Percentiles rank a stretch among this genome's conserved stretches.
Conservation (phyloP, 2,888 invertebrate genomes). For the Suillia variegata region DNA sequence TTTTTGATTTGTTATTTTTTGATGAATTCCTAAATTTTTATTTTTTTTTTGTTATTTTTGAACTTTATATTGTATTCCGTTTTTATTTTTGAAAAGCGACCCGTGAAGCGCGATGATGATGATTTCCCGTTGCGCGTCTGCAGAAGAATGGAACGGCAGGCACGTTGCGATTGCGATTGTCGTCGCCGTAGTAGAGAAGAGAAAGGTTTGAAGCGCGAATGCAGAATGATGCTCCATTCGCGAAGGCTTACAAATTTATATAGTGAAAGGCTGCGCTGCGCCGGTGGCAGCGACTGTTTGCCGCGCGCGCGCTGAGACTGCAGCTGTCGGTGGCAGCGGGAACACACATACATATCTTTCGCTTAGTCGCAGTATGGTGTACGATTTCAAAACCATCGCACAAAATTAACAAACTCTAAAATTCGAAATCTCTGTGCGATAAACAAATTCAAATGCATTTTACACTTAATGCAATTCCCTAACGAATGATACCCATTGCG, state of each 20-base stretch:
- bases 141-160: neutral
- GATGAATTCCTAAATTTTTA: neutral
- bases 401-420: too few species aligned
- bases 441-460: too few species aligned
- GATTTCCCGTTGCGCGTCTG: neutral
- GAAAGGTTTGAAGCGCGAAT: slow-evolving; percentile 58
- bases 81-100: too few species aligned
- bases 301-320: too few species aligned
- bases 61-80: too few species aligned
- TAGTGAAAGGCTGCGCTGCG: slow-evolving; percentile 59
- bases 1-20: neutral
- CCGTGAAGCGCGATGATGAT: too few species aligned
- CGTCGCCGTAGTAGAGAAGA: too few species aligned
- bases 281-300: neutral
- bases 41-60: neutral
- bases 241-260: slow-evolving; percentile 62
- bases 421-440: too few species aligned
- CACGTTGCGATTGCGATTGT: too few species aligned
- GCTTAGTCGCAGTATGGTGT: neutral
- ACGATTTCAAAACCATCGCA: slow-evolving; percentile 7
- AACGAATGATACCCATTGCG: too few species aligned
- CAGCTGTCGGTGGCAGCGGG: neutral
- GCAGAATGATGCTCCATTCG: slow-evolving; percentile 61
- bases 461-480: too few species aligned
- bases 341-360: too few species aligned